Evolutionary conservation across 2,888 invertebrate genomes (phyloP), one percentile per base, ranked within the genome.

Genomic region (Gymnoscelis rufifasciata): DNA sequence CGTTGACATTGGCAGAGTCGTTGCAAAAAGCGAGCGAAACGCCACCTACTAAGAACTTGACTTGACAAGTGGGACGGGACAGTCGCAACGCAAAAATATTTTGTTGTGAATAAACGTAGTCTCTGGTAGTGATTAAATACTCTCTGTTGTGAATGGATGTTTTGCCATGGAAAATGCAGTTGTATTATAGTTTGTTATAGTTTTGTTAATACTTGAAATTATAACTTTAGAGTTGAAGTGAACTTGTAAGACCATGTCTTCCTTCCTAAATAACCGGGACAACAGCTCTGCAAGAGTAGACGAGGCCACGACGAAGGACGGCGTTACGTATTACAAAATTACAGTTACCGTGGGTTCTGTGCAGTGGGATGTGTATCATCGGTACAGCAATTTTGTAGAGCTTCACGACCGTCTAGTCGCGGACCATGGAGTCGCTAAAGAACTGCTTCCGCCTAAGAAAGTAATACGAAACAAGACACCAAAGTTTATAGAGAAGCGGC

Each of bases 371-470:
- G 93, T 97, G 6, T 91, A 91, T 62, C 94, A 94, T 78, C 91
- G 98, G 57, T 98, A 97, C 86, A 95, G 92, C 71, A 96, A 97
- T 65, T 98, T 98, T 80, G 93, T 92, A 56, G 94, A 95, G 44
- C 89, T 98, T 8, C 95, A 98, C 75, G 94, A 95, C 41, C 92
- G 92, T 68, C 88, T 97, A n/a, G 93, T 95, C 0, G 75, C 89
- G 2, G 93, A 95, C 62, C 94, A 95, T 78, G 94, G 94, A 39
- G 91, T 96, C 2, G 92, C 94, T 5, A 95, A 94, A 71, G 95
- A 95, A 64, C 89, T 96, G 48, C 82, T 98, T 10, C 98, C 98
- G 7, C 97, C 97, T 0, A 98, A 99, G 79, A 97, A 97, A 84
- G 90, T 96, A 2, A 93, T 97, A 62, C 93, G 97, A 1, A 97